Conservation (phyloP, 2,888 invertebrate species). For the Macaria liturata region DNA sequence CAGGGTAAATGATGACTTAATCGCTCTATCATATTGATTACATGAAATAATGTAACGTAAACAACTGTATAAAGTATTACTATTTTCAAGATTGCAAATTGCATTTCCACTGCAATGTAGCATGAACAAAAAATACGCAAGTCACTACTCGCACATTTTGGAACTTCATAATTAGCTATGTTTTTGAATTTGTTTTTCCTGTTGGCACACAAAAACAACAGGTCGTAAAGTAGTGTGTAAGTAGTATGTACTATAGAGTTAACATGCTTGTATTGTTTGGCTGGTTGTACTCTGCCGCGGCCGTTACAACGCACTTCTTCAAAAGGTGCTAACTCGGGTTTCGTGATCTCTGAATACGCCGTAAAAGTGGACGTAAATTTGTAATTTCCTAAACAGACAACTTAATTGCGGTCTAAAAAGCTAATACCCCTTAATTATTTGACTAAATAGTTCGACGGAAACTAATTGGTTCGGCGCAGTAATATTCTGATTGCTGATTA, state of each 20-base stretch:
- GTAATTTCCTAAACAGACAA: slow-evolving; percentile 59
- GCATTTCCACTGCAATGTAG: too few species aligned
- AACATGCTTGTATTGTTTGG: slow-evolving; percentile 21
- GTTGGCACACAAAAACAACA: background rate
- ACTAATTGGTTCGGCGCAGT: slow-evolving; percentile 33
- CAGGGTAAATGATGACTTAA: too few species aligned
- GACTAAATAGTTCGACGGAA: slow-evolving; percentile 33
- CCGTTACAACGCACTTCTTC: slow-evolving; percentile 49
- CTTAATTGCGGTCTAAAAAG: slow-evolving; percentile 44
- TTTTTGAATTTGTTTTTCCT: slow-evolving; percentile 2
- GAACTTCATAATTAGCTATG: background rate
- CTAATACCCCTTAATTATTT: slow-evolving; percentile 38
- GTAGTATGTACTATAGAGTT: slow-evolving; percentile 23
- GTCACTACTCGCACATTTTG: too few species aligned
- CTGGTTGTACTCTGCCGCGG: slow-evolving; percentile 4
- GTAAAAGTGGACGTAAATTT: slow-evolving; percentile 66
- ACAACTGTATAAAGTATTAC: too few species aligned
- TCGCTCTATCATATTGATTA: too few species aligned
- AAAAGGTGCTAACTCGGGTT: slow-evolving; percentile 70
- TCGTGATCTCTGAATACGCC: slow-evolving; percentile 69
- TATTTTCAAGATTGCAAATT: too few species aligned
- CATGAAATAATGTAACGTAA: too few species aligned
- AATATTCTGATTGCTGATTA: slow-evolving; percentile 35
- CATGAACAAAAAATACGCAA: too few species aligned
- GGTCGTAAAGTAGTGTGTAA: background rate